Percentiles rank a stretch among this genome's conserved stretches.
Evolutionary conservation across 2,113 vertebrate genomes (phyloP).

Genomic region (Rhinolophus sinicus): DNA sequence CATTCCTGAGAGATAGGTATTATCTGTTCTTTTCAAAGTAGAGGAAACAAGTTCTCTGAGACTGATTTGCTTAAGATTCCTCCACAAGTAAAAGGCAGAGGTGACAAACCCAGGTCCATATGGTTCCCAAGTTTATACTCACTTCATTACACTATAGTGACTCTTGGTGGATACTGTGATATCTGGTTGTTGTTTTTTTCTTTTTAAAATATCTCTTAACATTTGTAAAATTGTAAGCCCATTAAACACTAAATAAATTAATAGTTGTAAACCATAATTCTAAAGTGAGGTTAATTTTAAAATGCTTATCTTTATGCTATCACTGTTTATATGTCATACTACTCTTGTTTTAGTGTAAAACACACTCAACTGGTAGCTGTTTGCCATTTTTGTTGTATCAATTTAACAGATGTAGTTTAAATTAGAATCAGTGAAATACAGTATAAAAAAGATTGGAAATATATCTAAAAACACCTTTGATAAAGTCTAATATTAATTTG

Average conservation of each 20-base stretch:
- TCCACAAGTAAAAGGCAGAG: not conserved
- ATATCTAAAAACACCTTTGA: not conserved
- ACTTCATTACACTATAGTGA: not conserved
- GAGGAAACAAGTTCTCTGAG: not conserved
- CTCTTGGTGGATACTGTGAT: not conserved
- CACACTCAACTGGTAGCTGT: not conserved
- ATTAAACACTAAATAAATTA: not conserved
- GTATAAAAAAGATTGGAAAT: not conserved
- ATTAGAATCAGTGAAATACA: not conserved
- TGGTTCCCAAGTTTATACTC: not conserved
- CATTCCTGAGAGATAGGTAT: not conserved
- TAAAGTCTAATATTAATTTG: not conserved
- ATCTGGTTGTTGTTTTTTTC: too few relatives aligned
- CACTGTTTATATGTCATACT: not conserved
- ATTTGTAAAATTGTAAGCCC: not conserved
- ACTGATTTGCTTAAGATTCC: not conserved
- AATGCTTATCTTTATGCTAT: not conserved
- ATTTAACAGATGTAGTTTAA: not conserved
- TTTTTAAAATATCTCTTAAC: not conserved
- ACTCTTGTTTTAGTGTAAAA: not conserved
- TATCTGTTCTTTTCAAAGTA: not conserved
- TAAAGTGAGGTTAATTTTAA: not conserved
- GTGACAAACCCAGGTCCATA: not conserved
- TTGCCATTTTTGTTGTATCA: not conserved
- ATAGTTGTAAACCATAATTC: not conserved